These are phyloP conservation scores for Lepidurus packardi DNA, from an alignment of 1,140 invertebrate genomes.

Conservation along the genomic window DNA sequence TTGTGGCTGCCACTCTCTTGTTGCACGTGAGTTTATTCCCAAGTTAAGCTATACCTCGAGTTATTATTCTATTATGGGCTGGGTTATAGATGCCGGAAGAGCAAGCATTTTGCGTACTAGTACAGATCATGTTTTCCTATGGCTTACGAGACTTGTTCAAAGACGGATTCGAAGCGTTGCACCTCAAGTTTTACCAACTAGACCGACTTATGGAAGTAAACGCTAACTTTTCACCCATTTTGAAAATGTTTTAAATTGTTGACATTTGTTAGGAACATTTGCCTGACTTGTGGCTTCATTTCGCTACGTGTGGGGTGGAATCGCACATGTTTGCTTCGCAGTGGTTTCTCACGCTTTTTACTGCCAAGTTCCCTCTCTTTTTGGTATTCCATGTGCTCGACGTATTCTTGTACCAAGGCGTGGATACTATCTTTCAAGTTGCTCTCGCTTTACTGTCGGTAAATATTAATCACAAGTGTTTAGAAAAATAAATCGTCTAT, in stretches of 20 bases:
- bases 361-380: constrained; percentile 93
- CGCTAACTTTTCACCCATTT: background rate
- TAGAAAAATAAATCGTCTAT: too few species aligned
- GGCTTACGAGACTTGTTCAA: constrained; percentile 83
- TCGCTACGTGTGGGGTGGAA: constrained; percentile 84
- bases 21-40: constrained; percentile 30
- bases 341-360: constrained; percentile 99
- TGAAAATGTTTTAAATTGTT: background rate
- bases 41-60: background rate
- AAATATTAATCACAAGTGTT: constrained; percentile 39
- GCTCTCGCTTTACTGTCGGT: constrained; percentile 87
- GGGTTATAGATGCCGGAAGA: constrained; percentile 91
- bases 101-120: constrained; percentile 94
- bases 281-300: constrained; percentile 82
- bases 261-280: constrained; percentile 69
- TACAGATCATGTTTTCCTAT: constrained; percentile 96
- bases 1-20: constrained; percentile 29
- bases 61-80: background rate
- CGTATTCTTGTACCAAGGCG: constrained; percentile 87
- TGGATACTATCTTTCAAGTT: constrained; percentile 88
- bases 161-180: constrained; percentile 92
- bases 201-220: constrained; percentile 84
- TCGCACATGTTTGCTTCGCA: constrained; percentile 99
- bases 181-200: constrained; percentile 92
- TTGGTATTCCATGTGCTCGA: constrained; percentile 97